Evolutionary conservation across 2,113 vertebrate genomes (phyloP), one percentile per base, ranked within the genome.

Genomic region (Merops nubicus): DNA sequence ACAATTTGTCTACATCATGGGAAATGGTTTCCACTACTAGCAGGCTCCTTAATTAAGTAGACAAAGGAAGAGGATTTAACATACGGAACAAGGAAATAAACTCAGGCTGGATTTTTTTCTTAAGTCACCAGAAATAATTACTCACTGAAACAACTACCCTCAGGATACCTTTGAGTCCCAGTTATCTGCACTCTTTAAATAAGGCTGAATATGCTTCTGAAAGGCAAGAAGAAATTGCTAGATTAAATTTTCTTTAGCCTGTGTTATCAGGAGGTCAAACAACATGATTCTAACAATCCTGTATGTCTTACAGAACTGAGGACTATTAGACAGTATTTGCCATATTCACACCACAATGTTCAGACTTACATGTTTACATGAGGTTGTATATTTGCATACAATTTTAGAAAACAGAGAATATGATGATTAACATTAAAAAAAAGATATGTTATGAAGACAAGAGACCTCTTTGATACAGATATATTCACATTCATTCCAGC

Each of bases 61-160:
- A 89, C 48, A 91, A 88, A 89, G 50, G 50, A 82, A 3, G 4
- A 89, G 50, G n/a, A 93, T 69, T 76, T 54, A 83, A 80, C 84
- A 62, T 70, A 82, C 3, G 18, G 78, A 95, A 78, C 45, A 79
- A 64, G 70, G 65, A 91, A 95, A 91, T 79, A 79, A 93, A 88
- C 23, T 69, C 54, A 85, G 78, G 85, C 14, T 80, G 18, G 20
- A 65, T n/a, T 34, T 80, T 45, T 63, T 88, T 91, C 76, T 78
- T 38, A 69, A 79, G 76, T 74, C 59, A 74, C 21, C 2, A 3
- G 42, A 86, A 87, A 85, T 77, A 94, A 91, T 93, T 93, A 82
- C 51, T 85, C 54, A 57, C 42, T 7, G 6, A 92, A 95, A 79
- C 74, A 93, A 85, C 53, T 17, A 59, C 67, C 38, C 78, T 83